Evolutionary conservation across 2,888 invertebrate species (phyloP).

Genomic region (Balanococcus diminutus): DNA sequence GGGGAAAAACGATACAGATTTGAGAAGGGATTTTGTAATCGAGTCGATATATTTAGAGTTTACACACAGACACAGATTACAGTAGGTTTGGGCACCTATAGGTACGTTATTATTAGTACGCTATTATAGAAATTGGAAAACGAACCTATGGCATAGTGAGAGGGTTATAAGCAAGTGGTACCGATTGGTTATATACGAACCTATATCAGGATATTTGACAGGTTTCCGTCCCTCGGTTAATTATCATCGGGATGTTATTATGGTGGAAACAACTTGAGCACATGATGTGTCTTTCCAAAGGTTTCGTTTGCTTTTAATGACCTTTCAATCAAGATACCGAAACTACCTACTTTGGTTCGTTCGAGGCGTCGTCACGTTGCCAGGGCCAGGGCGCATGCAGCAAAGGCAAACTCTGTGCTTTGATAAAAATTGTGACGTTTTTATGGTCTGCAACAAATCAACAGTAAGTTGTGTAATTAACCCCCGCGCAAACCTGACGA

Average conservation of each 20-base stretch:
- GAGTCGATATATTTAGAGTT: neutral
- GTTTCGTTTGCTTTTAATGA: conserved; percentile 53
- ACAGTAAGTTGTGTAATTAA: conserved; percentile 12
- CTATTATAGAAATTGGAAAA: conserved; percentile 13
- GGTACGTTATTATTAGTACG: neutral
- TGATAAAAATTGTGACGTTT: conserved; percentile 31
- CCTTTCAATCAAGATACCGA: conserved; percentile 43
- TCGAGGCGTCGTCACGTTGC: neutral
- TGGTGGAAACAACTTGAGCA: conserved; percentile 44
- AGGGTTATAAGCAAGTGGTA: neutral
- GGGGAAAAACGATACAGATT: neutral
- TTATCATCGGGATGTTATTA: conserved; percentile 51
- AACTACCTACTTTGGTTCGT: conserved; percentile 9
- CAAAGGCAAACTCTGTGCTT: neutral
- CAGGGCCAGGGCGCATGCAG: neutral
- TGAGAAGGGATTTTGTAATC: neutral
- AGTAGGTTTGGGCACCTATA: neutral
- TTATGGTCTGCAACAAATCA: conserved; percentile 5
- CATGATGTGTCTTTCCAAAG: conserved; percentile 52
- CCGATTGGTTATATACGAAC: conserved; percentile 38
- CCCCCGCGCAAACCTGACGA: conserved; percentile 35
- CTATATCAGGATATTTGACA: conserved; percentile 54
- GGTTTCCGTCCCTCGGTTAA: conserved; percentile 53
- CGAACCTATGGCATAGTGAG: neutral
- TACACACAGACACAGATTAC: neutral